Evolutionary conservation across 1,140 invertebrate genomes (phyloP).

Genomic region (Diabrotica undecimpunctata): DNA sequence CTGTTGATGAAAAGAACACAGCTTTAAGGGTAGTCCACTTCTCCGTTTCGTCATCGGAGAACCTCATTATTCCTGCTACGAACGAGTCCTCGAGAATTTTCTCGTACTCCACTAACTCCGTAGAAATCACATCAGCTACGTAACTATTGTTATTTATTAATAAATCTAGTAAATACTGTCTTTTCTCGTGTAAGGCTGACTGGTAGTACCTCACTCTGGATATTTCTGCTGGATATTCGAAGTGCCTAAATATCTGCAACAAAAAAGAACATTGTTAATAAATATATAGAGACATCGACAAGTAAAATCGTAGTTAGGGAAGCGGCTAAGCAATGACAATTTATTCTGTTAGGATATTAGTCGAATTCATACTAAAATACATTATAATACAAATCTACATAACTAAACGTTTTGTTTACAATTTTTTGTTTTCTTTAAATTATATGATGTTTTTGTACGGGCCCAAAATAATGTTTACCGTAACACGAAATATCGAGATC

Average conservation of each 20-base stretch:
- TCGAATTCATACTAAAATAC: too few species aligned
- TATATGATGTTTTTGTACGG: too few species aligned
- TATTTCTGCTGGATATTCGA: constrained; percentile 71
- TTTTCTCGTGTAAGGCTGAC: constrained; percentile 47
- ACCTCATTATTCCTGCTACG: constrained; percentile 52
- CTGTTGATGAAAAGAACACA: constrained; percentile 80
- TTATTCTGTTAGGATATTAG: too few species aligned
- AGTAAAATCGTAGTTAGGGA: too few species aligned
- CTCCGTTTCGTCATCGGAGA: constrained; percentile 49
- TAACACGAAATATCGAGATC: too few species aligned
- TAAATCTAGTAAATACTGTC: constrained; percentile 52
- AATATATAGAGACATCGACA: too few species aligned
- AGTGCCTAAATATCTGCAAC: constrained; percentile 65
- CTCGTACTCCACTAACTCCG: constrained; percentile 58
- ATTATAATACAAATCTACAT: too few species aligned
- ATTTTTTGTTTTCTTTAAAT: too few species aligned
- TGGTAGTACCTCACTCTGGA: constrained; percentile 36
- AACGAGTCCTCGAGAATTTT: constrained; percentile 56
- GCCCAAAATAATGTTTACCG: too few species aligned
- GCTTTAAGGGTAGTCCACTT: constrained; percentile 75
- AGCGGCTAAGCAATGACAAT: too few species aligned
- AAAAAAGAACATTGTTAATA: constrained; percentile 17
- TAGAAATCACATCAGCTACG: constrained; percentile 55
- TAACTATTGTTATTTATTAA: constrained; percentile 59
- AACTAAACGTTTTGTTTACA: too few species aligned